Conservation (phyloP, 1,140 invertebrate species). For the Zaprionus ghesquierei region DNA sequence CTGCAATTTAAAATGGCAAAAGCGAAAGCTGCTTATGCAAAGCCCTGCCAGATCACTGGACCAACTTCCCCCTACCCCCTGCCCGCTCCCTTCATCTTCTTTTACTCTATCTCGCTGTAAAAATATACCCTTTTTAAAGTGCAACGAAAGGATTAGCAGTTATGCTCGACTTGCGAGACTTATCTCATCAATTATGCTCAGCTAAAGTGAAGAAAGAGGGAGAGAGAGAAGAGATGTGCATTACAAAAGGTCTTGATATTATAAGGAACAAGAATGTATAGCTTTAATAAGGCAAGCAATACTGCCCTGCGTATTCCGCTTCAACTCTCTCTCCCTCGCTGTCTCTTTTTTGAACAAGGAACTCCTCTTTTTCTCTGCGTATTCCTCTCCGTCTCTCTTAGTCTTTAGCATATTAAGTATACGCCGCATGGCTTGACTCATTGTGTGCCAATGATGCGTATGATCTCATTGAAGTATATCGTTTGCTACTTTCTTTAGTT, state of each 20-base stretch:
- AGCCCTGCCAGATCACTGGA: neutral
- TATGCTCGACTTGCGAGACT: neutral
- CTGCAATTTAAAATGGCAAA: constrained; percentile 25
- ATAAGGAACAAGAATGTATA: neutral
- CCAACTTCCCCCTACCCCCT: neutral
- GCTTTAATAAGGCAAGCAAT: too few species aligned
- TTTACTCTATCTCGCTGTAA: neutral
- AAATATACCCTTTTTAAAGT: too few species aligned
- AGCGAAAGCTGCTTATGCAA: constrained; percentile 39
- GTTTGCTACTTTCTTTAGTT: neutral
- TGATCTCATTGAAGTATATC: neutral
- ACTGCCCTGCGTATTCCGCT: too few species aligned
- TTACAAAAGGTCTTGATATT: too few species aligned
- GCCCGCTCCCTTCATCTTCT: too few species aligned
- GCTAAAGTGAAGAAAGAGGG: too few species aligned
- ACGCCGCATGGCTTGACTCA: neutral
- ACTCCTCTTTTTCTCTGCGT: neutral
- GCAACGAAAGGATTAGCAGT: constrained; percentile 2
- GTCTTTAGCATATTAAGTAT: neutral
- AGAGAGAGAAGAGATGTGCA: neutral
- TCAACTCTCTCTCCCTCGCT: neutral
- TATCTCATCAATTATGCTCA: constrained; percentile 5
- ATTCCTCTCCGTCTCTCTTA: neutral
- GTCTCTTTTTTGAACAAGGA: too few species aligned
- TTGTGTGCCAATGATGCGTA: neutral